Percentiles rank a stretch among this genome's conserved stretches.
These are phyloP conservation scores for Cephalotes varians DNA, from an alignment of 2,888 invertebrate species.

Conservation along the genomic window DNA sequence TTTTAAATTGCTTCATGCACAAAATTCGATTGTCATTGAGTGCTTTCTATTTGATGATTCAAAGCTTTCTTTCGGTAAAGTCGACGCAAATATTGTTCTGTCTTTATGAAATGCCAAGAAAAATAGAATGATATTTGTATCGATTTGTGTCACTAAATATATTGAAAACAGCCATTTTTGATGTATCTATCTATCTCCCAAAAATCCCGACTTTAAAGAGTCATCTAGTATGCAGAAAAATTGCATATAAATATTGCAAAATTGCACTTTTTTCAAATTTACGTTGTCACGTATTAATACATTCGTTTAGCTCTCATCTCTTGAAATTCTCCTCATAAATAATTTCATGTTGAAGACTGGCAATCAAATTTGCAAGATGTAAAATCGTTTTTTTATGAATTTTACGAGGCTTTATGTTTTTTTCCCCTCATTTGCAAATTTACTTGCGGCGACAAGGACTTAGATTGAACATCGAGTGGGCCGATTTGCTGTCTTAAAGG, in stretches of 20 bases:
- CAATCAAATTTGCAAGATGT: conserved; percentile 18
- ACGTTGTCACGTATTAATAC: background rate
- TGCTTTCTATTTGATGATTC: too few relatives aligned
- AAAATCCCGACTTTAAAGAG: background rate
- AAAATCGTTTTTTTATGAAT: conserved; percentile 11
- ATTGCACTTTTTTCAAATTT: background rate
- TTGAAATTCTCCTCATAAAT: conserved; percentile 44
- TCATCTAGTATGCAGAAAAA: background rate
- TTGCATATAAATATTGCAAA: background rate
- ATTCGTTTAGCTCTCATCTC: conserved; percentile 7
- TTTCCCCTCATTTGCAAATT: conserved; percentile 40
- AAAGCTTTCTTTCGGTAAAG: too few relatives aligned
- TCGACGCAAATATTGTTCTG: background rate
- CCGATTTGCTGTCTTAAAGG: conserved; percentile 70
- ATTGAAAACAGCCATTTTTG: too few relatives aligned
- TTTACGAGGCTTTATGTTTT: conserved; percentile 38
- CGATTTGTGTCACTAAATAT: too few relatives aligned
- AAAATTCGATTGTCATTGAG: conserved; percentile 7
- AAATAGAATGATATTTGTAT: too few relatives aligned
- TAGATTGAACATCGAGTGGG: conserved; percentile 74
- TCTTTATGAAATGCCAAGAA: too few relatives aligned
- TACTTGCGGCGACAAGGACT: conserved; percentile 53
- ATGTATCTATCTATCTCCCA: background rate
- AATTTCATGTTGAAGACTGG: conserved; percentile 36
- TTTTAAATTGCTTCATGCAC: background rate